These are phyloP conservation scores for Nyctereutes procyonoides DNA, from an alignment of 2,113 vertebrate genomes.

Conservation along the genomic window DNA sequence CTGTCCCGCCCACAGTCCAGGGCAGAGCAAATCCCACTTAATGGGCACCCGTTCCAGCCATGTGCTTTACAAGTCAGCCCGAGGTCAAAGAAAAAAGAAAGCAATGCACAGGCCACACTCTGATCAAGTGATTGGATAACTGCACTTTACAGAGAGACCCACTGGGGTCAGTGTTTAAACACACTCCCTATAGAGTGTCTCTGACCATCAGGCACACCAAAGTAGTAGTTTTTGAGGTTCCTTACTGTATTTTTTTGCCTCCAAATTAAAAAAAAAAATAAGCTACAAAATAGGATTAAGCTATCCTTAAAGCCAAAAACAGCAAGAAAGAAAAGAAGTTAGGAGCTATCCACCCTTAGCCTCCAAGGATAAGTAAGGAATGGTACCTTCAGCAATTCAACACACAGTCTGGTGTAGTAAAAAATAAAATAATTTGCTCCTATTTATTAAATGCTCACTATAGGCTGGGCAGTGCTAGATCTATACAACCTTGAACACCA, in stretches of 20 bases:
- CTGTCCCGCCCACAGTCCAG: background rate
- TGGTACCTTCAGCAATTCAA: background rate
- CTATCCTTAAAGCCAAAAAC: background rate
- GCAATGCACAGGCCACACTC: background rate
- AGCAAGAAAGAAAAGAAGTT: background rate
- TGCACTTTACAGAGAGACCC: background rate
- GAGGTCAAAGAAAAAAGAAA: background rate
- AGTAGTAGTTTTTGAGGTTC: background rate
- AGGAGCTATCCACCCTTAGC: background rate
- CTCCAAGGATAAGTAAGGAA: background rate
- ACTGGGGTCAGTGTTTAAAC: background rate
- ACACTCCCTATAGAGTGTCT: background rate
- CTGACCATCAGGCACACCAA: background rate
- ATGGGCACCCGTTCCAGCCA: background rate
- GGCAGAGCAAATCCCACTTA: background rate
- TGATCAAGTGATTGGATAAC: background rate
- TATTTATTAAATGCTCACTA: background rate
- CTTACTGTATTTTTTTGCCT: background rate
- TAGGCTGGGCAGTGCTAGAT: background rate
- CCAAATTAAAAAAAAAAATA: background rate
- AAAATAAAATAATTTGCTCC: background rate
- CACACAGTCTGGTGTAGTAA: background rate
- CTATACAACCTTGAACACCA: background rate
- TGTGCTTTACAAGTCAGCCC: background rate
- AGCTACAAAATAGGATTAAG: background rate